Base-by-base conservation (phyloP, 2,888 invertebrate genomes). In the Thecocarcelia acutangulata region DNA sequence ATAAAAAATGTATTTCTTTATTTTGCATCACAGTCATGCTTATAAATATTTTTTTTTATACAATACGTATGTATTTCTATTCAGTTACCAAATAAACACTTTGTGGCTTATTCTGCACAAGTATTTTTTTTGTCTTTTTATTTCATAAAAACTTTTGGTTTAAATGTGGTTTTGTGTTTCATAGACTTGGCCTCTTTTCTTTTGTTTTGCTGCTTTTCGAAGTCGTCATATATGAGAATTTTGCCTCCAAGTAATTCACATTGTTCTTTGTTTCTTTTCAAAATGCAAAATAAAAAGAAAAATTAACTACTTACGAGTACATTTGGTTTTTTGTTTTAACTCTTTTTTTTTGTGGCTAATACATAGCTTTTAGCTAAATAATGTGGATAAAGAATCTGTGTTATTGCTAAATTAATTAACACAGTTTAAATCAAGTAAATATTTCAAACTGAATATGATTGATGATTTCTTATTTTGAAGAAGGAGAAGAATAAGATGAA, bases 131-230 rank as follows among this genome's bases (percentile, higher is more conserved):
- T 50, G 42, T 59, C 12, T 46, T 61, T 73, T 56, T 76, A 8
- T 52, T 68, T 37, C 28, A 33, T 2, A 44, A 15, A 59, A 40
- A 40, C 37, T 77, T 54, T 61, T 74, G 61, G 56, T 64, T 69
- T 73, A 63, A 58, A 59, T 78, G 82, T 58, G 82, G 82, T 74
- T 78, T 78, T 70, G 21, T 54, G 78, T 82, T 82, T 82, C 82
- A 78, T 78, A 82, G 74, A 78, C 74, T 78, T 82, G 82, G 82
- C 78, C 82, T 75, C 82, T 78, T 82, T 78, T 54, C 11, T 12
- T 58, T 63, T 46, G 59, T 33, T 50, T 59, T 59, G 37, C 68
- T 48, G 48, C 48, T 37, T 69, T 66, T 17, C 28, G 58, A 72
- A 33, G 33, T 33, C 33, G 40, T 58, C 78, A 52, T 72, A 63